Conservation (phyloP, 2,797 vertebrate genomes). For the Ibycter americanus region DNA sequence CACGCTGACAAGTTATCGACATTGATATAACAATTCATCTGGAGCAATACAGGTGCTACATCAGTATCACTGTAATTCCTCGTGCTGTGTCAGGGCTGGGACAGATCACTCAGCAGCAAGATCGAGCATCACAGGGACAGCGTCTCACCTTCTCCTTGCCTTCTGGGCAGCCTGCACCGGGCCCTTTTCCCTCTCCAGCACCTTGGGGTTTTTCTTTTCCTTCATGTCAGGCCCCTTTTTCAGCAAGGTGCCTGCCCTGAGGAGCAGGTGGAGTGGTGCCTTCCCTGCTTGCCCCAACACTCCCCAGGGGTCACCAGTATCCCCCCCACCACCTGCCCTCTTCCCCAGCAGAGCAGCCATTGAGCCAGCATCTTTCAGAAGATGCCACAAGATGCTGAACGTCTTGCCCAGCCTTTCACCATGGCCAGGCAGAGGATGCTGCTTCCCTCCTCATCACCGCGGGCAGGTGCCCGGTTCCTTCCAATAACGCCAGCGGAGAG, state of each 20-base stretch:
- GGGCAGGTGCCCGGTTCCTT: not conserved
- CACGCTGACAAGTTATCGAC: not conserved
- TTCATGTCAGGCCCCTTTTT: not conserved
- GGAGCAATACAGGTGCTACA: not conserved
- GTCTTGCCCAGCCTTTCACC: not conserved
- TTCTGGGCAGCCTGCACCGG: not conserved
- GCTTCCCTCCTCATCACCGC: fast-evolving
- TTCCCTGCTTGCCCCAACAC: not conserved
- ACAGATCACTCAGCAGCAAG: not conserved
- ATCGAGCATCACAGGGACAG: not conserved
- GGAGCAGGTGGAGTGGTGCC: not conserved
- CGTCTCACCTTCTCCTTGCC: not conserved
- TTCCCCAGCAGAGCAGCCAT: not conserved
- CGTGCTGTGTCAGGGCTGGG: not conserved
- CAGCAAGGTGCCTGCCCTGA: not conserved
- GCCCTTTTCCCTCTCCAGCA: not conserved
- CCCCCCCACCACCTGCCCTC: not conserved
- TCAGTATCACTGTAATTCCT: not conserved
- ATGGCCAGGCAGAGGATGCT: not conserved
- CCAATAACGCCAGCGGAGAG: fast-evolving
- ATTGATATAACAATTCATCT: fast-evolving
- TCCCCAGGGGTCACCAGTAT: not conserved
- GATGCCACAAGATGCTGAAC: fast-evolving
- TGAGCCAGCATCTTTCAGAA: not conserved
- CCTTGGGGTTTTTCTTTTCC: not conserved